Conservation (phyloP, 2,113 vertebrate species). For the Fulica atra region DNA sequence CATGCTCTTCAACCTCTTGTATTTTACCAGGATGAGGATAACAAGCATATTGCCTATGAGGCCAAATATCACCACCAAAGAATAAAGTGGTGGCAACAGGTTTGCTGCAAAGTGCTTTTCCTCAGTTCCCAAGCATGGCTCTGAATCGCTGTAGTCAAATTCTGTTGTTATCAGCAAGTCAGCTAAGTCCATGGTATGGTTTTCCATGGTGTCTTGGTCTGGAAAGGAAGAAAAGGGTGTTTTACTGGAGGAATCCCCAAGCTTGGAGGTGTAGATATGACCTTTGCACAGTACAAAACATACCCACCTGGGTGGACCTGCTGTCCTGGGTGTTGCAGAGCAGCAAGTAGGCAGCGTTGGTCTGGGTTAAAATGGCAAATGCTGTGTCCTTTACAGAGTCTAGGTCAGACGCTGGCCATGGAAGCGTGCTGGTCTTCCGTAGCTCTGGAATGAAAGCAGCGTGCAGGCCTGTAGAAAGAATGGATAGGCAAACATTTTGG, state of each 20-base stretch:
- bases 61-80: constrained; percentile 81
- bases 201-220: background rate
- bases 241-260: background rate
- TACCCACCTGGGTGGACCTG: background rate
- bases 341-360: rapidly evolving
- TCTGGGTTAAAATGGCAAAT: background rate
- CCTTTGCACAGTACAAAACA: background rate
- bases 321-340: background rate
- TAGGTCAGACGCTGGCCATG: background rate
- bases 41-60: constrained; percentile 84
- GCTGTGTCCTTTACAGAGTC: background rate
- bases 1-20: constrained; percentile 80
- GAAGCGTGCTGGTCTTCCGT: background rate
- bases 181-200: background rate
- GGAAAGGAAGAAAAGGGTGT: background rate
- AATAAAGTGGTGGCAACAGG: constrained; percentile 82
- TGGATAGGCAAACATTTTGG: background rate
- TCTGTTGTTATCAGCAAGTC: background rate
- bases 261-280: background rate
- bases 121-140: background rate
- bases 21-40: constrained; percentile 81
- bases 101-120: background rate
- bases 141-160: background rate
- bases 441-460: rapidly evolving
- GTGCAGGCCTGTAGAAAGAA: background rate